Evolutionary conservation across 2,888 invertebrate genomes (phyloP), one percentile per base, ranked within the genome.

Genomic region (Coenonympha glycerion): DNA sequence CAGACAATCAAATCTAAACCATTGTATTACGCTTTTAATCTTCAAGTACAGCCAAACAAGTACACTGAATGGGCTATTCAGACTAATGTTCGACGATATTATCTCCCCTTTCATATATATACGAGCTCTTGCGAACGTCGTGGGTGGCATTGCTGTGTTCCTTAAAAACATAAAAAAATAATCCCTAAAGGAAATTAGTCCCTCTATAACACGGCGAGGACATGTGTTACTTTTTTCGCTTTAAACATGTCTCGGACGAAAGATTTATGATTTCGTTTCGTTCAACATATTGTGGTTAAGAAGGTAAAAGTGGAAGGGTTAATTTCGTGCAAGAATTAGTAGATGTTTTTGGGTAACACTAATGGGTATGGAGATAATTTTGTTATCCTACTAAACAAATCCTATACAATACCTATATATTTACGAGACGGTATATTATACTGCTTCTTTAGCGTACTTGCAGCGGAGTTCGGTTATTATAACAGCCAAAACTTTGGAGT

Each of bases 221-320:
- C 85, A 86, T 79, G 81, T 86, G 87, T 87, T 86, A 83, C 82
- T 81, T 85, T 85, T 86, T 86, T 86, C 84, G 81, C 83, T 82
- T 80, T 79, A 75, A 78, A 81, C 73, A 73, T 71, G 79, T 79
- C 79, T 71, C 73, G 60, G 52, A 44, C 40, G 60, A 63, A 78
- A 85, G 84, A 86, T 87, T 87, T 87, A 86, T 83, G 75, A 67
- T 66, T 70, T 67, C 70, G 72, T 73, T n/a, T 73, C 70, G 74
- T 74, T 71, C 66, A 68, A 78, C 75, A 75, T 76, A 63, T 72
- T 76, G 79, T 69, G 82, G 81, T 77, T 64, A 70, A 75, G 70
- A 70, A 75, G 70, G 67, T 73, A 67, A 73, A 75, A 69, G 62
- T 70, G 65, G 65, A 59, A 47, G 67, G 53, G 59, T 62, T 70